Evolutionary conservation across 2,797 vertebrate genomes (phyloP), one percentile per base, ranked within the genome.

Genomic region (Ptychobarbus kaznakovi): DNA sequence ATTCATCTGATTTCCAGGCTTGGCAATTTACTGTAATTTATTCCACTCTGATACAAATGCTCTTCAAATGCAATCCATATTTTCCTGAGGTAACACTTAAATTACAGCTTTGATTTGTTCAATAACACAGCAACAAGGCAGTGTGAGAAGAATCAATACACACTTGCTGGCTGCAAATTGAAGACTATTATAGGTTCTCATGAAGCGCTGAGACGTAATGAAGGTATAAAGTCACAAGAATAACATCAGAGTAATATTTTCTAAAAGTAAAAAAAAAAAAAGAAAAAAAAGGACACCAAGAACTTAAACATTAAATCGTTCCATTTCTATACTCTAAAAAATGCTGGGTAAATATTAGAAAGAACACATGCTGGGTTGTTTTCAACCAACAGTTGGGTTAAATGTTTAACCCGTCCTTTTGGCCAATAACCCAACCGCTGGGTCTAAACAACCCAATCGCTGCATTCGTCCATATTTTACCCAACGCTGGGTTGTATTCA

Each of bases 61-160:
- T 86, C 81, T 87, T 89, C 69, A 88, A 86, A 74, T 75, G 65
- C 32, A 61, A 56, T 82, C 25, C 85, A 87, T 89, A 83, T 51
- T 77, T 83, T 86, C 66, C 42, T 68, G 32, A 73, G 86, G 82
- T 80, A 83, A 83, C 80, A 87, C 77, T 84, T 85, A 90, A 91
- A 90, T 86, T 88, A 88, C 82, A 88, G 51, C 87, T 88, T 88
- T 85, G 85, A 90, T 90, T 88, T 86, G 76, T 78, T 86, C 85
- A 87, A 87, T 89, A 85, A 87, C 87, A 79, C 81, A 70, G 69
- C 74, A 75, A 77, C 80, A 73, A 78, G 32, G 49, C 74, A 56
- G 77, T 58, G 80, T 69, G 58, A 83, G 53, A 4, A 32, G 79
- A 90, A 91, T 90, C 90, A 82, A 89, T 91, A 85, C 28, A 69